phyloP scores from a whole-genome alignment of 1,140 invertebrate genomes.

The Tetramorium parvispinum region DNA sequence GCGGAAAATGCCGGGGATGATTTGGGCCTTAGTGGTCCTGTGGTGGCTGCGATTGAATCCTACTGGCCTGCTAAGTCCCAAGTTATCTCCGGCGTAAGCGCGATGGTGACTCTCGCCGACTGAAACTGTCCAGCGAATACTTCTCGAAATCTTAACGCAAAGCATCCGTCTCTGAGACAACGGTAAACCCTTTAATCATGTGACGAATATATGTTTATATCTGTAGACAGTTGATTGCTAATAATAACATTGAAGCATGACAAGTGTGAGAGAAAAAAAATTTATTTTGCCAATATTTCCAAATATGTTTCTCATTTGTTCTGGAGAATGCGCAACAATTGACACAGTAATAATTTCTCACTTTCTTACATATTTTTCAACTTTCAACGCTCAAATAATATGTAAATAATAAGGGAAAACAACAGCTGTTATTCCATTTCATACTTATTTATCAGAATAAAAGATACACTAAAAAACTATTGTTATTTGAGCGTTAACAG shows the following conservation, averaged over 20 bases:
- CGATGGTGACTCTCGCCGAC: constrained; percentile 11
- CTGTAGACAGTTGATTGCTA: background rate
- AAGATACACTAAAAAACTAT: background rate
- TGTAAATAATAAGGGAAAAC: background rate
- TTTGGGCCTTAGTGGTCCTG: constrained; percentile 86
- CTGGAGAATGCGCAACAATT: background rate
- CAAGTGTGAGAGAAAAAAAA: background rate
- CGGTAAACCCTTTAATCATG: constrained; percentile 20
- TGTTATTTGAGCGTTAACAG: background rate
- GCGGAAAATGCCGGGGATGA: constrained; percentile 70
- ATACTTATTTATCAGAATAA: background rate
- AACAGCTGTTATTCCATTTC: background rate
- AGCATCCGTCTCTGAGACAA: background rate
- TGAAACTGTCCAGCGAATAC: background rate
- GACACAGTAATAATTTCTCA: background rate
- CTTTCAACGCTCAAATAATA: background rate
- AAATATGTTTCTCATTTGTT: background rate
- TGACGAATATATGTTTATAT: background rate
- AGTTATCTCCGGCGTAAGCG: constrained; percentile 78
- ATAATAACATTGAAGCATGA: background rate
- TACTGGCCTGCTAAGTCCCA: constrained; percentile 86
- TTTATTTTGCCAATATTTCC: background rate
- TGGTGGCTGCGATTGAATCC: constrained; percentile 83
- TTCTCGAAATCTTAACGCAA: background rate
- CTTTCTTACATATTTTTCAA: background rate